Base-by-base conservation (phyloP, 1,140 invertebrate genomes). In the Ceratitis capitata region DNA sequence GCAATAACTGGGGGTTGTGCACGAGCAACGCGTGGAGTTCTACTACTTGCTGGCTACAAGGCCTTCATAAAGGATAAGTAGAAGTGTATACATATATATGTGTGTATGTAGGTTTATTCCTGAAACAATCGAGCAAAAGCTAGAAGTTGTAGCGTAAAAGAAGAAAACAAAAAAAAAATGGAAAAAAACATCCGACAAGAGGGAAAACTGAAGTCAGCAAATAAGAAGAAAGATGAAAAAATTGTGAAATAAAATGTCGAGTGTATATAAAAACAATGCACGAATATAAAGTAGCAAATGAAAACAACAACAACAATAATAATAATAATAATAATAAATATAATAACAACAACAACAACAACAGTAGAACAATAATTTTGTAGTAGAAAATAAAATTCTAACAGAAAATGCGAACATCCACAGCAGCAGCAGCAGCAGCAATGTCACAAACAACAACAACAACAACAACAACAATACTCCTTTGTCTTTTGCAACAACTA, bases 201-300 rank as follows among this genome's bases (percentile, higher is more conserved):
- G 32, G 32, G 32, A 29, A 14, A 69, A 69, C 35, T 35, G 61
- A 69, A 69, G 39, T 69, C 61, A 69, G 32, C 61, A 69, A 69
- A 53, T 9, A 49, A 1, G 14, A 49, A 49, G 14, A n/a, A n/a
- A n/a, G n/a, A n/a, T n/a, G n/a, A 56, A 56, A 61, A 29, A 61
- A 32, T 19, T 39, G 14, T n/a, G 61, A 69, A 69, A 35, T 19
- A 69, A 56, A 69, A 69, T 32, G 61, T 69, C 29, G 61, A 69
- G 32, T 69, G 61, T 32, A n/a, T 32, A 69, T 69, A 69, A 69
- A 69, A 69, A 69, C 61, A 69, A 69, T 69, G 32, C 61, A 69
- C 61, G 61, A 69, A 69, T 69, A 69, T 69, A 69, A 69, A 69
- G 32, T 69, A 69, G 61, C 61, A 69, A 35, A 69, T 19, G 32